phyloP scores from a whole-genome alignment of 2,888 invertebrate genomes.

The Euzophera pinguis region DNA sequence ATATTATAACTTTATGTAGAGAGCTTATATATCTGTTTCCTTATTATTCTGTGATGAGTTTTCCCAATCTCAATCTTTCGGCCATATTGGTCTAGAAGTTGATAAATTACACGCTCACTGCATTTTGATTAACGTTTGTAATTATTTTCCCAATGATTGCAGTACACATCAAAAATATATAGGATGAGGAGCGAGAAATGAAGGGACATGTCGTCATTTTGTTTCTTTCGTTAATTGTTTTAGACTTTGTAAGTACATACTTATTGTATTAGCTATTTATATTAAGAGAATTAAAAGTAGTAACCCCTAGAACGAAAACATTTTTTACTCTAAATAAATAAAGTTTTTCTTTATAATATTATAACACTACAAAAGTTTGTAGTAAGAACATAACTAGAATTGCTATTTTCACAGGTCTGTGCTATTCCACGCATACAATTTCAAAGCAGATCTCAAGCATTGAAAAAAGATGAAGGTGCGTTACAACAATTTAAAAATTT shows the following conservation, averaged over 20 bases:
- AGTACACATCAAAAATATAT: constrained; percentile 16
- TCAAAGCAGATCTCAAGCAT: background rate
- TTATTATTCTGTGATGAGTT: background rate
- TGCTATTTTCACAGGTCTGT: background rate
- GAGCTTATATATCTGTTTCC: background rate
- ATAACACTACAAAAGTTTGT: no score
- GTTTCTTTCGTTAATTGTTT: constrained; percentile 21
- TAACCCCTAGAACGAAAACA: no score
- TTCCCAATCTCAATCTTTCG: constrained; percentile 16
- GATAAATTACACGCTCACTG: constrained; percentile 45
- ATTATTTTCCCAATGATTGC: constrained; percentile 34
- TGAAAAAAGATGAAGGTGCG: background rate
- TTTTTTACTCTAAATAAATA: no score
- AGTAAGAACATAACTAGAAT: no score
- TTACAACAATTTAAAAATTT: no score
- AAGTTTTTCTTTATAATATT: no score
- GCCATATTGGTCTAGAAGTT: constrained; percentile 26
- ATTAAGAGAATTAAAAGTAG: no score
- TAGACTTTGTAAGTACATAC: constrained; percentile 15
- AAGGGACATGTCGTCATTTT: constrained; percentile 16
- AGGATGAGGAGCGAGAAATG: constrained; percentile 26
- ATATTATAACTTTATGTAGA: background rate
- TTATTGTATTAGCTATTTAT: background rate
- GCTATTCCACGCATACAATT: background rate
- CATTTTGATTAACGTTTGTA: constrained; percentile 43